Conservation (phyloP, 2,113 vertebrate genomes). For the Promerops cafer region DNA sequence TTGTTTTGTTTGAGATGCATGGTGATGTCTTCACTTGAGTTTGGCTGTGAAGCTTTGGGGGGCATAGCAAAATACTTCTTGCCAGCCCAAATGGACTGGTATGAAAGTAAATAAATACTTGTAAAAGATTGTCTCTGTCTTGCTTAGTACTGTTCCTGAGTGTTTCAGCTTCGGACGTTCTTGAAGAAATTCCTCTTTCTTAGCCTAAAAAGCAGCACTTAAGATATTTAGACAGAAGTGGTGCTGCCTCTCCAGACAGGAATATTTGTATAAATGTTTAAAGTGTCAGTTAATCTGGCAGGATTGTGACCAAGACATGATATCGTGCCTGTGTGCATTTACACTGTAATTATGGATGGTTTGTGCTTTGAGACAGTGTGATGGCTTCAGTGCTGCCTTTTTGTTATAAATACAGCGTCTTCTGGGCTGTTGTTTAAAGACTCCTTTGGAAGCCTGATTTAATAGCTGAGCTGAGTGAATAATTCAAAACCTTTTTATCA, state of each 20-base stretch:
- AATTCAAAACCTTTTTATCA: constrained; percentile 46
- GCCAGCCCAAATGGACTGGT: neutral
- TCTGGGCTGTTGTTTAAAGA: constrained; percentile 35
- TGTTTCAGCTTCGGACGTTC: neutral
- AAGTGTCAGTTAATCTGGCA: neutral
- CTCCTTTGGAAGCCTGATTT: constrained; percentile 14
- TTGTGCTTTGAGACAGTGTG: neutral
- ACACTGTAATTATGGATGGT: constrained; percentile 13
- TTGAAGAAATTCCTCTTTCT: neutral
- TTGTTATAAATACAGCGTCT: neutral
- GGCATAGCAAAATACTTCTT: neutral
- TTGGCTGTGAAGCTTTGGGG: neutral
- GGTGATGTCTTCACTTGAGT: neutral
- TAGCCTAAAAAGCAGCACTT: neutral
- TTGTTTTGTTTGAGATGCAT: neutral
- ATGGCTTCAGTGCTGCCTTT: neutral
- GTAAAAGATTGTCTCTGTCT: neutral
- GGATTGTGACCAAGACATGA: neutral
- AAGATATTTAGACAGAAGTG: neutral
- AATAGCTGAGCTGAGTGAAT: constrained; percentile 25
- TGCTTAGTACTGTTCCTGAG: neutral
- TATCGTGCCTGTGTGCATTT: neutral
- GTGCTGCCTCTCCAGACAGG: neutral
- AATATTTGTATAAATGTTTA: neutral
- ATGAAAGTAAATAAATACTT: neutral